Evolutionary conservation across 2,888 invertebrate genomes (phyloP).

Genomic region (Rhabditoides inermis): DNA sequence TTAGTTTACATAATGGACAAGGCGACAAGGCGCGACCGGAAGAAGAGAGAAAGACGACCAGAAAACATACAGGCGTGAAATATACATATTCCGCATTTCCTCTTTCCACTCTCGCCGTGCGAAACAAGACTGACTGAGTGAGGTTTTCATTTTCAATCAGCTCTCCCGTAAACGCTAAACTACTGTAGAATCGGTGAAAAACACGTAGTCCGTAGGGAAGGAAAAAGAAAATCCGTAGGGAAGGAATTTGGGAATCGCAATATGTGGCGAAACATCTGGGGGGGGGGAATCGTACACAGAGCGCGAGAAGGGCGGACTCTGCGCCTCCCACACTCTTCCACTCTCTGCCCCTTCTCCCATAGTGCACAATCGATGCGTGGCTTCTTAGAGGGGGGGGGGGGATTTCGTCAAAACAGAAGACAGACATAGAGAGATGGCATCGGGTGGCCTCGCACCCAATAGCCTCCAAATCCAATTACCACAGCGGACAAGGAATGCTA

Average conservation of each 20-base stretch:
- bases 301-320: no score
- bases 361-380: no score
- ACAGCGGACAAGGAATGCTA: no score
- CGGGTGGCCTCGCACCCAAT: no score
- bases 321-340: no score
- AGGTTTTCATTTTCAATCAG: conserved; percentile 11
- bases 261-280: conserved; percentile 10
- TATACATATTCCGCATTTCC: no score
- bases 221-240: conserved; percentile 1
- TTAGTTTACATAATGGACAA: no score
- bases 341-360: no score
- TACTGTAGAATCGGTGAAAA: conserved; percentile 3
- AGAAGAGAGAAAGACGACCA: background rate
- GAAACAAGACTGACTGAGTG: conserved; percentile 5
- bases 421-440: no score
- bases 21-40: background rate
- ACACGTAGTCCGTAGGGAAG: background rate
- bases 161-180: conserved; percentile 9
- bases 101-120: conserved; percentile 1
- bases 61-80: background rate
- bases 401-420: background rate
- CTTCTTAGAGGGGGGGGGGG: conserved; percentile 6
- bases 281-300: no score
- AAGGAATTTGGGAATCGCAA: no score
- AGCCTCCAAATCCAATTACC: no score